These are phyloP conservation scores for Fragum whitleyi DNA, from an alignment of 2,888 invertebrate genomes.

Conservation along the genomic window DNA sequence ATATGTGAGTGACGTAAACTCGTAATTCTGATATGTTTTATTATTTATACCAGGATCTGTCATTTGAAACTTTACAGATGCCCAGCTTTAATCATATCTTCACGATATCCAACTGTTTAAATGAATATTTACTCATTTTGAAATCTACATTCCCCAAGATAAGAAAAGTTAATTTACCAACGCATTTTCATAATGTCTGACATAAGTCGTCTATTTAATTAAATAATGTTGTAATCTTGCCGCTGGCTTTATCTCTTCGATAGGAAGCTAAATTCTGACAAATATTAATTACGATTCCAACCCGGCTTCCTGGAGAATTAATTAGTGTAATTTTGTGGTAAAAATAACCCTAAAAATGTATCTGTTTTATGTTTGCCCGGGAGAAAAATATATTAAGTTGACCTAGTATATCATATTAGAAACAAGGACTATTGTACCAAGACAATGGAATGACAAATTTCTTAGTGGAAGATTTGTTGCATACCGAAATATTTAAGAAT, in stretches of 20 bases:
- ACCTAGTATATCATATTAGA: constrained; percentile 22
- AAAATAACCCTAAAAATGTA: constrained; percentile 30
- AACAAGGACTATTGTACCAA: not conserved
- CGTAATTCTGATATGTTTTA: constrained; percentile 66
- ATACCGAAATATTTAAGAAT: not conserved
- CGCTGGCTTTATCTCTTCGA: constrained; percentile 32
- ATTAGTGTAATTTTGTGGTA: constrained; percentile 17
- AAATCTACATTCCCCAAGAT: constrained; percentile 63
- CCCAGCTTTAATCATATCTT: constrained; percentile 59
- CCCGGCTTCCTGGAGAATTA: constrained; percentile 27
- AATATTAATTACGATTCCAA: constrained; percentile 59
- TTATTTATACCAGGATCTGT: constrained; percentile 64
- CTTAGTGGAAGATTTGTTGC: too few relatives aligned
- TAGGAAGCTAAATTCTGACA: constrained; percentile 55
- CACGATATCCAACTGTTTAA: constrained; percentile 63
- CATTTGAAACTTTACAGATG: constrained; percentile 64
- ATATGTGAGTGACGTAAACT: constrained; percentile 63
- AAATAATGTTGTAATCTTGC: constrained; percentile 53
- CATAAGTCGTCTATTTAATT: constrained; percentile 65
- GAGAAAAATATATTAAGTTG: constrained; percentile 11
- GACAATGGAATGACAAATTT: not conserved
- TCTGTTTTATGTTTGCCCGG: constrained; percentile 29
- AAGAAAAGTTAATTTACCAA: constrained; percentile 68
- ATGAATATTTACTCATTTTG: constrained; percentile 68
- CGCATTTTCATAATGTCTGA: constrained; percentile 67